Conservation (phyloP, 2,113 vertebrate species). For the Pterocles burchelli region DNA sequence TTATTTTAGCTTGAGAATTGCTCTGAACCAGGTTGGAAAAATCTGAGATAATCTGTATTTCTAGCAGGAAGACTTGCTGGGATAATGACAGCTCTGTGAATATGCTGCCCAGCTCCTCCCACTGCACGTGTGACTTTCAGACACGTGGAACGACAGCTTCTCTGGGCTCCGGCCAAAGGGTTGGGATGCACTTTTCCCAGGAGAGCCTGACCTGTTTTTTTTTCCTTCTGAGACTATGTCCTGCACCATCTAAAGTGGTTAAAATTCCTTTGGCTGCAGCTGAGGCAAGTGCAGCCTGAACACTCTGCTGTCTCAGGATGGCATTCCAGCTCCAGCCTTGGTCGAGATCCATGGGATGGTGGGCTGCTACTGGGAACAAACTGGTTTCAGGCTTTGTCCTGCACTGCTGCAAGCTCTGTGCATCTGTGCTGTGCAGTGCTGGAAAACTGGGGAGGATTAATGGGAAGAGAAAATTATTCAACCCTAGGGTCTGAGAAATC, state of each 20-base stretch:
- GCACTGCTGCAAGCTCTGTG: neutral
- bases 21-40: neutral
- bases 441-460: neutral
- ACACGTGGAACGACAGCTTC: neutral
- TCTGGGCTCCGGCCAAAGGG: neutral
- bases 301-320: neutral
- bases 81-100: neutral
- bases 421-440: neutral
- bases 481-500: neutral
- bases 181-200: neutral
- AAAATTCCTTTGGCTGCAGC: neutral
- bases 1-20: neutral
- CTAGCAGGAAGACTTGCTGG: neutral
- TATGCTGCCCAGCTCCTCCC: neutral
- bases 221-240: neutral
- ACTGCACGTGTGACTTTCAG: neutral
- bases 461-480: constrained; percentile 23
- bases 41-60: neutral
- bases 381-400: neutral
- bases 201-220: neutral
- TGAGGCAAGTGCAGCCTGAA: neutral
- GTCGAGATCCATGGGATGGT: constrained; percentile 17
- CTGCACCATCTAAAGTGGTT: neutral
- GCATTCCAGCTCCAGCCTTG: neutral
- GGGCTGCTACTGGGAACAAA: neutral